Evolutionary conservation across 2,797 vertebrate genomes (phyloP), one percentile per base, ranked within the genome.

Genomic region (Eurystomus glaucurus): DNA sequence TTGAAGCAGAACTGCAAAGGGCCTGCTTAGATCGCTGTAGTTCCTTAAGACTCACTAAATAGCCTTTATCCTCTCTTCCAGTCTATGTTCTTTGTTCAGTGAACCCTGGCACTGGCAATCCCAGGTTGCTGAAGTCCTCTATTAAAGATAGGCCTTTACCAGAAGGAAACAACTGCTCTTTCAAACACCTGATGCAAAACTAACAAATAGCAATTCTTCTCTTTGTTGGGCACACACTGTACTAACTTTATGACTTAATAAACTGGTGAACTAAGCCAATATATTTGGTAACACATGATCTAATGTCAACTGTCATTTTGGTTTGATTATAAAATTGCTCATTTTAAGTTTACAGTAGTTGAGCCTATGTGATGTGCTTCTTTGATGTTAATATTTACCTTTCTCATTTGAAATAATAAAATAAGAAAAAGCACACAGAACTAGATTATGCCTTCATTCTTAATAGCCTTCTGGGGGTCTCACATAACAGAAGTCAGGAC

Each of bases 171-270:
- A 58, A 6, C 43, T 70, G 39, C 39, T 70, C 39, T 64, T 72
- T 70, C 51, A 76, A 72, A 46, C 50, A 78, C 16, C 54, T 79
- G 58, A 78, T 61, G n/a, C 51, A 57, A 92, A 57, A 92, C 26
- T 19, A 90, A 41, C 78, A 50, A 79, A 50, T 16, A 72, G 43
- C 26, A 79, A 14, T 75, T 77, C 70, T 91, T 85, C n/a, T 65
- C 68, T 75, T 55, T 74, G 68, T 64, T 55, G 50, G 58, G 71
- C 62, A 93, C 82, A 41, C 29, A 25, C 57, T 66, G 55, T 46
- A 60, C 35, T 74, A 50, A 33, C 66, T 80, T 97, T 85, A 95
- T 90, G 85, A 77, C 85, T 93, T 93, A 75, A 88, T 95, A 81
- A 94, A 65, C 52, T 46, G 41, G 35, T 33, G 61, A 90, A 26